Conservation (phyloP, 2,113 vertebrate species). For the Nymphicus hollandicus region DNA sequence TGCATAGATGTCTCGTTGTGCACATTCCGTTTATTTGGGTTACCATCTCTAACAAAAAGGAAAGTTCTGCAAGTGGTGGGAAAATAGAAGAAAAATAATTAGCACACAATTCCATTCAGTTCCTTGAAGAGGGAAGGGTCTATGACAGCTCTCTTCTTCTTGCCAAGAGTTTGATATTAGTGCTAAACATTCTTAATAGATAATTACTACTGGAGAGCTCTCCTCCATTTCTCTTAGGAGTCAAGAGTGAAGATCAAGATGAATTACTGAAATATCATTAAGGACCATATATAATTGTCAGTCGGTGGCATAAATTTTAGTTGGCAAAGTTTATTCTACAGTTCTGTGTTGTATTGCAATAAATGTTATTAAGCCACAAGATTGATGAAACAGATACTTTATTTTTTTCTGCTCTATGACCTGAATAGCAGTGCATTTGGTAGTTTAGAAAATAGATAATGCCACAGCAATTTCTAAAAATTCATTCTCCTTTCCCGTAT, state of each 20-base stretch:
- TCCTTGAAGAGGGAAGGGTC: not conserved
- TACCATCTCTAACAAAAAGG: conserved; percentile 92
- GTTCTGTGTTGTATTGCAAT: not conserved
- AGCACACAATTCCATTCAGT: not conserved
- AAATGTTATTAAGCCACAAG: not conserved
- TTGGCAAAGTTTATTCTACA: not conserved
- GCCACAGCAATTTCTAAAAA: not conserved
- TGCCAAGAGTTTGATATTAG: not conserved
- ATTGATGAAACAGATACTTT: not conserved
- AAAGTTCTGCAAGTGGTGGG: conserved; percentile 81
- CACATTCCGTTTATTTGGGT: conserved; percentile 97
- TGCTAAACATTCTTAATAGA: not conserved
- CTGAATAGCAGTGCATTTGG: not conserved
- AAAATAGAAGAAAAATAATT: not conserved
- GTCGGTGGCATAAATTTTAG: not conserved
- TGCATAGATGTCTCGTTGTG: conserved; percentile 97
- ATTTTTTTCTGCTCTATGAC: not conserved
- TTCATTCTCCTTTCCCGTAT: not conserved
- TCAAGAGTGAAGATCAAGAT: not conserved
- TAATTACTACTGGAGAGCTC: not conserved
- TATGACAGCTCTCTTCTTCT: not conserved
- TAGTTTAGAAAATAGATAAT: not conserved
- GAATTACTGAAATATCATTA: not conserved
- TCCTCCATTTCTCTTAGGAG: not conserved
- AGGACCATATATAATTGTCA: not conserved